Evolutionary conservation across 2,797 vertebrate species (phyloP), one percentile per base, ranked within the genome.

Genomic region (Enteromius paludinosus): DNA sequence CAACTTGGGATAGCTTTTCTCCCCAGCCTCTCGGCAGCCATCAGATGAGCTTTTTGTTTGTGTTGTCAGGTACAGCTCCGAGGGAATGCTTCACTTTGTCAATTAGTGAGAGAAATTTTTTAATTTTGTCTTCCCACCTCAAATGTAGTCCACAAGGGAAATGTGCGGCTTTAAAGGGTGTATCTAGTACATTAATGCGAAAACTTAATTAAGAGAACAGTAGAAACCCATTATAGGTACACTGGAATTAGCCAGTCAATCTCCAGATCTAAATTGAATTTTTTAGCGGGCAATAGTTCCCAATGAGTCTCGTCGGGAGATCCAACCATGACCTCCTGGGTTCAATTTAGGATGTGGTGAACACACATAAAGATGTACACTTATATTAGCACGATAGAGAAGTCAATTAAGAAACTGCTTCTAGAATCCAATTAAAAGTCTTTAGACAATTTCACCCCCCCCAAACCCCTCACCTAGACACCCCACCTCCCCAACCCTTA

Each of bases 201-300:
- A 95, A 95, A 94, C 95, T 97, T 97, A 97, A 97, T 97, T 98
- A 97, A 96, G 95, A 95, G 92, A 87, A 93, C 94, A 95, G 92
- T 94, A 93, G 91, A 90, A 95, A 95, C 94, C 96, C 93, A 92
- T 95, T 95, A 92, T 94, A 94, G 91, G 89, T 95, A 91, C 74
- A 91, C 92, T 89, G 90, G 93, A 96, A 96, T 95, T 91, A 95
- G 96, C 93, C 92, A 96, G 94, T 96, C 95, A 95, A 93, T 96
- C 94, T 95, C 89, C 93, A 95, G 92, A 91, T 92, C 93, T 94
- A 93, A 89, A 94, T 92, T 90, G 90, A 95, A 95, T 93, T 96
- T 96, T 96, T 93, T 88, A 93, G 91, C 92, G 92, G 94, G 95
- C 91, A 91, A 85, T 89, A 82, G 87, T 93, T 92, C 89, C 91